A percentile compares a stretch with the other conserved stretches of the same genome.
Evolutionary conservation across 23 tunicate species (phyloP).

Genomic region (Aplidium turbinatum): DNA sequence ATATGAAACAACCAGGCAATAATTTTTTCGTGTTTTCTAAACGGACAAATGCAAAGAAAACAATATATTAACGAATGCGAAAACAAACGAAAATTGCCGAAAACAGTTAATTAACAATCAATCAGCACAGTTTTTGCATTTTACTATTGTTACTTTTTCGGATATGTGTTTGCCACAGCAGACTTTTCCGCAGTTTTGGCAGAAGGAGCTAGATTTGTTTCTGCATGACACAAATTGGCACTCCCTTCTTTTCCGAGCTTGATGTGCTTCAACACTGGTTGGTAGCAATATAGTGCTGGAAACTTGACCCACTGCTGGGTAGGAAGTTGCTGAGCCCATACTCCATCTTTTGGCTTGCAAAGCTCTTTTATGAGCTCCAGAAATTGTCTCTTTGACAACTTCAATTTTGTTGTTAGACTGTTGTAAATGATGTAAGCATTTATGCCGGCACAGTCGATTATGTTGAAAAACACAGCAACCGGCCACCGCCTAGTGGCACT

Average conservation of each 20-base stretch:
- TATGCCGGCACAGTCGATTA: slow-evolving; percentile 8
- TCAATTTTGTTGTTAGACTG: too few relatives aligned
- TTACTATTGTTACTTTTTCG: background rate
- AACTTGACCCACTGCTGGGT: background rate
- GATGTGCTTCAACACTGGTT: background rate
- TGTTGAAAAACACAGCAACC: background rate
- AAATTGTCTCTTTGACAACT: background rate
- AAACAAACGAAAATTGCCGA: too few relatives aligned
- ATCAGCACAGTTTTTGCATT: background rate
- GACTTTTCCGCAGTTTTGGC: slow-evolving; percentile 3
- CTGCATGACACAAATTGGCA: slow-evolving; percentile 1
- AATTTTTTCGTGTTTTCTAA: too few relatives aligned
- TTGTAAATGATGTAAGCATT: too few relatives aligned
- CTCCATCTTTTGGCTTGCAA: slow-evolving; percentile 5
- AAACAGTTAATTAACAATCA: background rate
- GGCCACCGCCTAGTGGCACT: slow-evolving; percentile 19
- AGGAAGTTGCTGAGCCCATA: background rate
- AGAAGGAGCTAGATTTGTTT: slow-evolving; percentile 1
- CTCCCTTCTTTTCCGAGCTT: slow-evolving; percentile 3
- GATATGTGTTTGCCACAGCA: slow-evolving; percentile 1
- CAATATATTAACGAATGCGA: too few relatives aligned
- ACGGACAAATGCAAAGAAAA: too few relatives aligned
- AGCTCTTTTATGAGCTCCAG: slow-evolving; percentile 5
- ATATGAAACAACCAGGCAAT: too few relatives aligned
- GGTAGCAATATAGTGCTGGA: background rate